phyloP scores from a whole-genome alignment of 1,140 invertebrate species.

The Ctenoplectra terminalis region DNA sequence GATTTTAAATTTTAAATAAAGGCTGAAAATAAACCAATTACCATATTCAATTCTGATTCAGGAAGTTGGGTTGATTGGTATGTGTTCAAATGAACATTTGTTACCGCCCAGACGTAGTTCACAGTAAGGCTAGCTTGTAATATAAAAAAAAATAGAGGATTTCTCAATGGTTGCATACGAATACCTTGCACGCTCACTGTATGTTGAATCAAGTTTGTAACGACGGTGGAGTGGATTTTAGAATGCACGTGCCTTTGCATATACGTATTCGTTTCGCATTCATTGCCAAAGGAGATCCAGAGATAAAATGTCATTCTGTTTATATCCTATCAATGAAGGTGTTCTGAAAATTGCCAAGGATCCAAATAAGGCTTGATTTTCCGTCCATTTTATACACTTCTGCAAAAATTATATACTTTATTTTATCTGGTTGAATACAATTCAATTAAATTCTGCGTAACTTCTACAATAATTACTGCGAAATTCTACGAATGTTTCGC shows the following conservation, averaged over 20 bases:
- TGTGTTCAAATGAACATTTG: background rate
- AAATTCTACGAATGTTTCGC: too few species aligned
- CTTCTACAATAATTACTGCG: too few species aligned
- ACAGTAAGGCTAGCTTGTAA: background rate
- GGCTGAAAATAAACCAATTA: background rate
- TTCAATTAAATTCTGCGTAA: too few species aligned
- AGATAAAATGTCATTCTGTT: conserved; percentile 41
- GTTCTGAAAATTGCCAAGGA: conserved; percentile 3
- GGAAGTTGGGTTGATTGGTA: background rate
- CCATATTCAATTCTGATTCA: background rate
- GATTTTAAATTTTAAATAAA: background rate
- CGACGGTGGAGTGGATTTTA: conserved; percentile 24
- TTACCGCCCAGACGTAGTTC: background rate
- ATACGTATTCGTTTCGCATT: conserved; percentile 6
- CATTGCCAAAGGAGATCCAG: conserved; percentile 46
- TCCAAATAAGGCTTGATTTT: background rate
- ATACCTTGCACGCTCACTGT: background rate
- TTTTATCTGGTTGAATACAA: too few species aligned
- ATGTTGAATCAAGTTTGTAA: conserved; percentile 3
- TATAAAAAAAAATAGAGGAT: conserved; percentile 12
- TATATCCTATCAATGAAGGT: conserved; percentile 43
- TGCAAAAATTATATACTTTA: too few species aligned
- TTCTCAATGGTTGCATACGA: conserved; percentile 25
- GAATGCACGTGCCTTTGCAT: background rate
- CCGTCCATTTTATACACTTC: too few species aligned